Evolutionary conservation across 2,888 invertebrate genomes (phyloP).

Genomic region (Limenitis camilla): DNA sequence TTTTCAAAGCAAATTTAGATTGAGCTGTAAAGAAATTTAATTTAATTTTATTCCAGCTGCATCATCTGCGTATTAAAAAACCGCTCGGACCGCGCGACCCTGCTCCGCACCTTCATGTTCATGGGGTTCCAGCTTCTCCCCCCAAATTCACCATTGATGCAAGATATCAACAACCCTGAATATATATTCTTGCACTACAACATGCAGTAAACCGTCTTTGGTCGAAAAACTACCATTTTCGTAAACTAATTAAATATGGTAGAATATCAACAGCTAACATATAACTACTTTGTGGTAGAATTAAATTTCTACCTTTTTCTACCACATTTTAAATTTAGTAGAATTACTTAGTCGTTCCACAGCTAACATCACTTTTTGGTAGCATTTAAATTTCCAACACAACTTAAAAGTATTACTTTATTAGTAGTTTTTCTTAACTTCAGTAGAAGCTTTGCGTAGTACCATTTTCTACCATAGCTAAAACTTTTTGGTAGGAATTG

Average conservation of each 20-base stretch:
- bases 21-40: no score
- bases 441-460: no score
- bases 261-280: conserved; percentile 1
- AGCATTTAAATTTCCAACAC: no score
- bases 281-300: no score
- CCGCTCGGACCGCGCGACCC: conserved; percentile 86
- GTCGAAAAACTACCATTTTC: conserved; percentile 18
- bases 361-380: not conserved
- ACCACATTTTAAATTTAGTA: conserved; percentile 1
- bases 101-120: conserved; percentile 97
- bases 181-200: conserved; percentile 72
- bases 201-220: conserved; percentile 21
- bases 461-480: no score
- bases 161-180: conserved; percentile 74
- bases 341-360: conserved; percentile 2
- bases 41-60: conserved; percentile 44
- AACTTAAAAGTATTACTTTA: no score
- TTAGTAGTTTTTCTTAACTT: no score
- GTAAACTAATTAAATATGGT: not conserved
- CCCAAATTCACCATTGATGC: conserved; percentile 79
- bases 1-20: no score
- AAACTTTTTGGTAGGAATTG: no score
- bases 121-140: conserved; percentile 93
- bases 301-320: no score
- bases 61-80: conserved; percentile 86